phyloP scores from a whole-genome alignment of 2,888 invertebrate species.

The Ryuthela nishihirai region DNA sequence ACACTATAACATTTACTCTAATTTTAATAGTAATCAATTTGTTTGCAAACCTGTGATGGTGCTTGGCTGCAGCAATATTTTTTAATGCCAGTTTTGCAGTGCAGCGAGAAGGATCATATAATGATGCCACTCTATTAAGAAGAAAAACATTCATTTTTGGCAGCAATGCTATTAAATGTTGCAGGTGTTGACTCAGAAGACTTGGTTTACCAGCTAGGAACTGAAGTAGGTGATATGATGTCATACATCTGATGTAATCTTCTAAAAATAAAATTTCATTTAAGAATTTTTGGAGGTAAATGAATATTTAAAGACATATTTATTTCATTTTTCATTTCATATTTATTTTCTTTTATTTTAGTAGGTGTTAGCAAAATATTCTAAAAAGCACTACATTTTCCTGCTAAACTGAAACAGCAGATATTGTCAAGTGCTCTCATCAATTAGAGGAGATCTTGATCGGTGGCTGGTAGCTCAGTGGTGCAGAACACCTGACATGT shows the following conservation, averaged over 20 bases:
- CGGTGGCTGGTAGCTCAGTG: no score
- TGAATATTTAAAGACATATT: no score
- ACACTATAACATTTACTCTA: no score
- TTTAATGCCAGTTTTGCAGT: slow-evolving; percentile 35
- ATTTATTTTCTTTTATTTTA: no score
- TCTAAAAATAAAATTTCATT: slow-evolving; percentile 19
- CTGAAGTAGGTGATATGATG: slow-evolving; percentile 47
- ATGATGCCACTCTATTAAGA: slow-evolving; percentile 54
- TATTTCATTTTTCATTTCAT: not conserved
- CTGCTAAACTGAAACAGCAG: not conserved
- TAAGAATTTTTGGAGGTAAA: no score
- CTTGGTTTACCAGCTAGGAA: slow-evolving; percentile 49
- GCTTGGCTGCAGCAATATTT: slow-evolving; percentile 16
- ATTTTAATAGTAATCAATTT: no score
- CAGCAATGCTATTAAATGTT: slow-evolving; percentile 47
- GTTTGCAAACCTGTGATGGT: slow-evolving; percentile 10
- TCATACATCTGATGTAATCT: slow-evolving; percentile 47
- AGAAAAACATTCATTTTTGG: slow-evolving; percentile 44
- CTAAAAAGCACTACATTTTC: not conserved
- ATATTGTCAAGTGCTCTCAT: not conserved
- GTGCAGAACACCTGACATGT: no score
- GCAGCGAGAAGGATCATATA: slow-evolving; percentile 63
- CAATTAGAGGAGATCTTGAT: no score
- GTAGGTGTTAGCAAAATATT: not conserved
- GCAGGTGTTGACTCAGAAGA: slow-evolving; percentile 46